Evolutionary conservation across 2,113 vertebrate species (phyloP), one percentile per base, ranked within the genome.

Genomic region (Saiga tatarica): DNA sequence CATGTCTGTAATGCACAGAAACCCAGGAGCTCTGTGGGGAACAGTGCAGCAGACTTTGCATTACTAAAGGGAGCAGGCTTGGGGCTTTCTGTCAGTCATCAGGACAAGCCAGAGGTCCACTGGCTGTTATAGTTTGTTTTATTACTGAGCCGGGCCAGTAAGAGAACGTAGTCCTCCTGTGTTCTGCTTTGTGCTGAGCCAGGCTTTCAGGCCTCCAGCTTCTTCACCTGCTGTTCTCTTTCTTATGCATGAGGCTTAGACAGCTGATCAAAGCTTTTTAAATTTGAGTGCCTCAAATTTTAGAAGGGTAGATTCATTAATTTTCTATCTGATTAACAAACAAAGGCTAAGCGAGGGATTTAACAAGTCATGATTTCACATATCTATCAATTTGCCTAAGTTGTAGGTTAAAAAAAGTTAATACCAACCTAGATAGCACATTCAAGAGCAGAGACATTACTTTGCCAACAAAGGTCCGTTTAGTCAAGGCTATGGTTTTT

Each of bases 81-180:
- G 82, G 33, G 74, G 88, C 64, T 94, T 64, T 23, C 19, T 90
- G 96, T 59, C 82, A 45, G 76, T 97, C 55, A 47, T 94, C 30
- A 10, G 39, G 94, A 97, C 98, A 94, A 64, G 94, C 87, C 42
- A 74, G 93, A 85, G 76, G 67, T 55, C 82, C 76, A 5, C 87
- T 96, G 81, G 74, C 47, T 97, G 93, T 89, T 74, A 55, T 15
- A 50, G 93, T 98, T 59, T 98, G 84, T 94, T 89, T 97, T 91
- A 45, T 95, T 96, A 71, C 53, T 91, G 62, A 96, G 92, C 33
- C 67, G 84, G 89, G 84, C 98, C 93, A 94, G 50, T 42, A 87
- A 78, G 89, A 94, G 79, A 87, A 95, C 21, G 79, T 94, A 45
- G 67, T 55, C 90, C 82, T 57, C 7, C 86, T 81, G 42, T 2